phyloP scores from a whole-genome alignment of 2,113 vertebrate species.

The Seriola quinqueradiata region DNA sequence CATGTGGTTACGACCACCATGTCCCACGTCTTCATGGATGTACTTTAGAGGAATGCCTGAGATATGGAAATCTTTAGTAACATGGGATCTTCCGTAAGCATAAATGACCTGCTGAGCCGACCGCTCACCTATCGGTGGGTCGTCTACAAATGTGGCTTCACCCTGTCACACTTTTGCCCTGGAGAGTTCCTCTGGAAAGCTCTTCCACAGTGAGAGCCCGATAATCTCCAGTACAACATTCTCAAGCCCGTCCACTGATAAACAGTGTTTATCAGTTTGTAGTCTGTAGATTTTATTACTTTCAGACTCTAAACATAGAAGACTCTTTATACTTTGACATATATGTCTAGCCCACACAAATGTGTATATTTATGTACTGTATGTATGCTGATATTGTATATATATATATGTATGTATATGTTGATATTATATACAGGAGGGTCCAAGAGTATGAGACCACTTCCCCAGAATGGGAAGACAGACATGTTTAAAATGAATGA shows the following conservation, averaged over 20 bases:
- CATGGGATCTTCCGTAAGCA: background rate
- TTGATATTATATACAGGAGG: no score
- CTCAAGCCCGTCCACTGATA: background rate
- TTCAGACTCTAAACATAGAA: background rate
- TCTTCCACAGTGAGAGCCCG: background rate
- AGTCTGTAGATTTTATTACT: background rate
- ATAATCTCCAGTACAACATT: background rate
- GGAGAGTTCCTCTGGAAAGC: no score
- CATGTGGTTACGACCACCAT: background rate
- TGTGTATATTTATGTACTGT: no score
- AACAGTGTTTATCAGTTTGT: no score
- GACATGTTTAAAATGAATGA: no score
- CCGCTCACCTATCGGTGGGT: no score
- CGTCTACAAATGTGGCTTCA: background rate
- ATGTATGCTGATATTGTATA: no score
- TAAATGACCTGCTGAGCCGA: background rate
- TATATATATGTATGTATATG: no score
- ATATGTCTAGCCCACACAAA: no score
- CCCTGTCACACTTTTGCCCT: no score
- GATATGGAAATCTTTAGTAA: slow-evolving; percentile 11
- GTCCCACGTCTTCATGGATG: slow-evolving; percentile 13
- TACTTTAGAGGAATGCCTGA: slow-evolving; percentile 11
- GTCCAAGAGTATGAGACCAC: no score
- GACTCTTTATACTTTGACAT: background rate
- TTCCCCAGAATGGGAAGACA: no score